Percentiles rank a stretch among this genome's conserved stretches.
These are phyloP conservation scores for Trichacis sp. DNA, from an alignment of 2,888 invertebrate genomes.

Conservation along the genomic window DNA sequence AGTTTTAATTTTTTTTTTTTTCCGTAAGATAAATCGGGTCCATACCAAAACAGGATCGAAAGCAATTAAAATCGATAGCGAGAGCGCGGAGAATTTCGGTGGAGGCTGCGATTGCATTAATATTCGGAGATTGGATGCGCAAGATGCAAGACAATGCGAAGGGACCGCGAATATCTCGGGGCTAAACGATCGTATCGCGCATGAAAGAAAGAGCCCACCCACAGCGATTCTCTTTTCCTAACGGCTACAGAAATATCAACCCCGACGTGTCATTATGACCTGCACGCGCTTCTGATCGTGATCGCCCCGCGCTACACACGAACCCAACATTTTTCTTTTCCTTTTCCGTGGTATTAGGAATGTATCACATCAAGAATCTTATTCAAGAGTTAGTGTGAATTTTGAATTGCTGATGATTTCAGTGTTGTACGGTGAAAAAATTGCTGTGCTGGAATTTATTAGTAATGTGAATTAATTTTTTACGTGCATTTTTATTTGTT, in stretches of 20 bases:
- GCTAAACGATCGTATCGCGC: constrained; percentile 38
- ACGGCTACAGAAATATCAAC: background rate
- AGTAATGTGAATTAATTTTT: no score
- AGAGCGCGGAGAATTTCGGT: constrained; percentile 24
- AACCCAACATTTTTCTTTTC: no score
- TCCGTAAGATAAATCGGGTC: no score
- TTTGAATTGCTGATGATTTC: no score
- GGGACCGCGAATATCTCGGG: constrained; percentile 25
- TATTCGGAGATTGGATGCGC: constrained; percentile 38
- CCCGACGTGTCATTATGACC: constrained; percentile 1
- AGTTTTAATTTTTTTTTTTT: no score
- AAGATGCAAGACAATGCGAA: constrained; percentile 31
- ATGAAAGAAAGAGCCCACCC: constrained; percentile 39
- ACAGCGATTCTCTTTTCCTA: constrained; percentile 8
- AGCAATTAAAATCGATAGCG: background rate
- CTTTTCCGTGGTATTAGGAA: no score
- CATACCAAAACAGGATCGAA: no score
- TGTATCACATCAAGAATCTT: no score
- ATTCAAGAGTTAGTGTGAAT: no score
- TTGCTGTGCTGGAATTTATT: no score
- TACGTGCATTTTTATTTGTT: no score
- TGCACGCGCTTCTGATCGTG: background rate
- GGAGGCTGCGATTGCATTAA: constrained; percentile 37
- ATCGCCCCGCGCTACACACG: background rate
- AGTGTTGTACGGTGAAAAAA: no score